Percentiles rank a stretch among this genome's conserved stretches.
These are phyloP conservation scores for Choristoneura fumiferana DNA, from an alignment of 1,140 invertebrate genomes.

Conservation along the genomic window DNA sequence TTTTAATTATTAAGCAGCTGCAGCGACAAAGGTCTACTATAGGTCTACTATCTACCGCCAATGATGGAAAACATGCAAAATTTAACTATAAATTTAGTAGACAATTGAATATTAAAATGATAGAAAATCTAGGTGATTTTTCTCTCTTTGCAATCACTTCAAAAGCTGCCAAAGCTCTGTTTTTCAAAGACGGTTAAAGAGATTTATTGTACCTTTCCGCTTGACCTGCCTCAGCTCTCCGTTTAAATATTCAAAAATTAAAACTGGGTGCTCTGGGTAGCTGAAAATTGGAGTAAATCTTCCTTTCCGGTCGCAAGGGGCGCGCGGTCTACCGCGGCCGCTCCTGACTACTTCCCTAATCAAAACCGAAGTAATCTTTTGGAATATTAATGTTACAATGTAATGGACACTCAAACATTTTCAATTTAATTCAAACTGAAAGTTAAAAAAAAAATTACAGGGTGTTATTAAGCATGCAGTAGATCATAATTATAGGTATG, in stretches of 20 bases:
- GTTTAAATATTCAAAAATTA: conserved; percentile 19
- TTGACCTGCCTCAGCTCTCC: conserved; percentile 1
- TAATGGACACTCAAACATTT: not conserved
- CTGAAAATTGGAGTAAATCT: conserved; percentile 15
- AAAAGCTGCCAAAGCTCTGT: too few species aligned
- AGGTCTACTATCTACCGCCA: too few species aligned
- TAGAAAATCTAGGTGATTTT: too few species aligned
- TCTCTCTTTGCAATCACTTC: too few species aligned
- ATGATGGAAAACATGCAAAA: too few species aligned
- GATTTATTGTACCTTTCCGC: conserved; percentile 14
- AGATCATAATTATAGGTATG: too few species aligned
- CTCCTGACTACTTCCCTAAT: conserved; percentile 10
- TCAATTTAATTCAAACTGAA: not conserved
- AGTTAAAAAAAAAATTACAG: too few species aligned
- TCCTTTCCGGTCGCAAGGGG: conserved; percentile 4
- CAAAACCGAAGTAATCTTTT: conserved; percentile 1
- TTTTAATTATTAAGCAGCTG: too few species aligned
- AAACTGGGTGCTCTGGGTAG: conserved; percentile 15
- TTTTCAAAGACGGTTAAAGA: not conserved
- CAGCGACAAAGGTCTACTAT: too few species aligned
- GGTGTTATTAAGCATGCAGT: too few species aligned
- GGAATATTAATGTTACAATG: not conserved
- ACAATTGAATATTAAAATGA: too few species aligned
- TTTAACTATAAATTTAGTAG: too few species aligned
- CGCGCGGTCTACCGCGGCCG: not conserved